Base-by-base conservation (phyloP, 2,113 vertebrate genomes). In the Romanogobio albipinnatus region DNA sequence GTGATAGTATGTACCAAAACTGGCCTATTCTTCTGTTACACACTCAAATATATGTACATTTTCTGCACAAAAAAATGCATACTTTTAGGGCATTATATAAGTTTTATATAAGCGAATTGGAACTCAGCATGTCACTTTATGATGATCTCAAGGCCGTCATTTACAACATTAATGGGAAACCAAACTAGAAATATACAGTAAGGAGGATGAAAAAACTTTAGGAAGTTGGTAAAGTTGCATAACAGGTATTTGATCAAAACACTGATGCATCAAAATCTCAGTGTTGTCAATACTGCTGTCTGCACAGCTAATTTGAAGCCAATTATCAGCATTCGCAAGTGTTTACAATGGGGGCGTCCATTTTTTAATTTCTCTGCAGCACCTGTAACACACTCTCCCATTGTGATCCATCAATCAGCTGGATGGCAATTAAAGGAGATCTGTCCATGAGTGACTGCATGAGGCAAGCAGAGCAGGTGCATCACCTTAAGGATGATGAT, bases 381-480 rank as follows among this genome's bases (percentile, higher is more conserved):
- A 59, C 29, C 76, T 81, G 47, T 61, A 86, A 88, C 53, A 81
- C 64, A 82, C 75, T 88, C 59, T 76, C 80, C 71, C 15, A 36
- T 64, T 86, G 79, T 70, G 86, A 92, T 92, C 89, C 89, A 89
- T 92, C 90, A 90, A 87, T 93, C 89, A 84, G 76, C 78, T 62
- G 56, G 90, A 90, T 91, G 89, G 90, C 91, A 93, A 92, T 93
- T 93, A 93, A 92, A 90, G 84, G 87, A 90, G 88, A 89, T 84
- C 86, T 90, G 90, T 91, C 91, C 91, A 71, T 68, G 75, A 71
- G 73, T 87, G 88, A 89, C 85, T 71, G 80, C 82, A 66, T 85
- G 87, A 71, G 87, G 82, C 84, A 85, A 87, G 82, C 77, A 82
- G 86, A 84, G 82, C 85, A 78, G 26, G 43, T 86, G 82, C 87